Evolutionary conservation across 2,113 vertebrate genomes (phyloP), one percentile per base, ranked within the genome.

Genomic region (Oceanites oceanicus): DNA sequence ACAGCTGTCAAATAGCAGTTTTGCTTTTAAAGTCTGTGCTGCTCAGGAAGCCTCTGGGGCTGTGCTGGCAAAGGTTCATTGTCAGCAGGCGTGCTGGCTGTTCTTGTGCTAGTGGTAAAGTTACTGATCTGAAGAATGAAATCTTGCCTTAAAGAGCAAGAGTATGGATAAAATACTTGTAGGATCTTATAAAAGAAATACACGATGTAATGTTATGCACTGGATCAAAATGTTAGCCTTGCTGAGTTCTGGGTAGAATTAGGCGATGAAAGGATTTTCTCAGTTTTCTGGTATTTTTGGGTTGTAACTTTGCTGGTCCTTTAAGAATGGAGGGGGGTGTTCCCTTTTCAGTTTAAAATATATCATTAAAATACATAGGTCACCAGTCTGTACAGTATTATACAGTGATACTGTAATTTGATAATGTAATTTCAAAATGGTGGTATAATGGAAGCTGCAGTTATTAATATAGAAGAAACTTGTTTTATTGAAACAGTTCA

Each of bases 281-380:
- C 71, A 79, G 94, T 96, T 92, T 91, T 73, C 79, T 74, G 82
- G 15, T 77, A 42, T 21, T 84, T 95, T 56, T 76, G 47, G 72
- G 75, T 81, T 80, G 61, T 63, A 61, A 71, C 56, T 85, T 81
- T 72, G 32, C 56, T 73, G 45, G 27, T 68, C 1, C 1, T 72
- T 83, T 23, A 86, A 65, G 45, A 85, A 40, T 47, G 21, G 19
- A 13, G 7, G 15, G 15, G 16, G 23, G 16, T 16, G 10, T 16
- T 63, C 11, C 26, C 9, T 77, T 92, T 79, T 75, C 2, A 40
- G 73, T 91, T 77, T 42, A 55, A 94, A 76, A 30, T 27, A 5
- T 12, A 2, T 18, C 15, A 21, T 55, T 88, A 49, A 83, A 82
- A 68, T 52, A 52, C 26, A 17, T 40, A 15, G 34, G 79, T 81